phyloP scores from a whole-genome alignment of 2,113 vertebrate species.

The Abramis brama region DNA sequence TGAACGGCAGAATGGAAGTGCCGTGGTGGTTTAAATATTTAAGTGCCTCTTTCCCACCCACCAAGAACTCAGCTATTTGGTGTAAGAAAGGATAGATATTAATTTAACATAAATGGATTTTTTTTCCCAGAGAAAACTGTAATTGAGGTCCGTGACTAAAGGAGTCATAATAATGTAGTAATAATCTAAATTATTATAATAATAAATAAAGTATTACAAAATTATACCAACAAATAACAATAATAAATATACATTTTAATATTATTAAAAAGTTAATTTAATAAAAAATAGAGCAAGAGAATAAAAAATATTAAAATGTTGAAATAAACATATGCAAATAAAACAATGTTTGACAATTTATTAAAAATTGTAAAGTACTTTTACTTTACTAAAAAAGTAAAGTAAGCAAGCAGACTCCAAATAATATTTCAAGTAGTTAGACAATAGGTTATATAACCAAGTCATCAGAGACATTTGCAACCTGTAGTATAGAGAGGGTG shows the following conservation, averaged over 20 bases:
- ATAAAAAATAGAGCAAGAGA: too few species aligned
- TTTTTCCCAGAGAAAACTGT: not conserved
- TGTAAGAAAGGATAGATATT: not conserved
- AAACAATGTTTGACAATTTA: too few species aligned
- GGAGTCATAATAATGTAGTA: not conserved
- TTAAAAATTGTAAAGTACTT: too few species aligned
- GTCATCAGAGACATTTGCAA: constrained; percentile 68
- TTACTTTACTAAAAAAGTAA: too few species aligned
- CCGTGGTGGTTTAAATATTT: constrained; percentile 23
- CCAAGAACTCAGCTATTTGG: not conserved
- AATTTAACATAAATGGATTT: constrained; percentile 42
- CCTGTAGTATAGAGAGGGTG: constrained; percentile 35
- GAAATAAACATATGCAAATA: too few species aligned
- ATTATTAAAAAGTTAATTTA: too few species aligned
- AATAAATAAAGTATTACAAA: constrained; percentile 55
- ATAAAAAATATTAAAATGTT: too few species aligned
- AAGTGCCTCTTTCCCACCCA: not conserved
- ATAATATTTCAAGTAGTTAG: too few species aligned
- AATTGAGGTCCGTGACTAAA: not conserved
- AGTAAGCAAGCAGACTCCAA: too few species aligned
- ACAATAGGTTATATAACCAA: constrained; percentile 55
- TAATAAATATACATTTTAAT: too few species aligned
- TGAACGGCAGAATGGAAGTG: constrained; percentile 42
- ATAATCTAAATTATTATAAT: not conserved
- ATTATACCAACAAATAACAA: constrained; percentile 58